Conservation (phyloP, 1,140 invertebrate species). For the Achroia grisella region DNA sequence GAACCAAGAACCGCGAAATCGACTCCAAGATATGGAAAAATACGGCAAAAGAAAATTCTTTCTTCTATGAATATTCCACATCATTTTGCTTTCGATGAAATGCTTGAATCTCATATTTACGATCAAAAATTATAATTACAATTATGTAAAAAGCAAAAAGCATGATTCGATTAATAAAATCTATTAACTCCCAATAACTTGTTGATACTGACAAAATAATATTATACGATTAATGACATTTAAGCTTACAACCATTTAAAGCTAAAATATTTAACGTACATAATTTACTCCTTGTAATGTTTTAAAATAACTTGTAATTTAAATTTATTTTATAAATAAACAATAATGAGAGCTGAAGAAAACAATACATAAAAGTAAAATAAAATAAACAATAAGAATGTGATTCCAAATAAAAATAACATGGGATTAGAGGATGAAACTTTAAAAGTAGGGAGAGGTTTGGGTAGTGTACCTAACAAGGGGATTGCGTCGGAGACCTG, state of each 20-base stretch:
- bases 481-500: slow-evolving; percentile 96
- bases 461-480: slow-evolving; percentile 87
- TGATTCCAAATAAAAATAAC: slow-evolving; percentile 30
- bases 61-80: too few relatives aligned
- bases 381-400: slow-evolving; percentile 16
- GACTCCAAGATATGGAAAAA: slow-evolving; percentile 45
- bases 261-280: slow-evolving; percentile 29
- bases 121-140: neutral
- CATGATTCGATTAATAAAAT: slow-evolving; percentile 5
- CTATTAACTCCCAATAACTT: slow-evolving; percentile 9
- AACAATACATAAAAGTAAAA: slow-evolving; percentile 15
- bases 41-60: neutral
- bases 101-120: neutral
- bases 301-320: slow-evolving; percentile 61
- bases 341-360: slow-evolving; percentile 28
- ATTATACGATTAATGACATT: slow-evolving; percentile 3
- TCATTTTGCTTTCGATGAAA: neutral
- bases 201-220: slow-evolving; percentile 4
- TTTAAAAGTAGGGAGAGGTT: slow-evolving; percentile 33
- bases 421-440: slow-evolving; percentile 30
- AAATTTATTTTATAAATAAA: slow-evolving; percentile 35
- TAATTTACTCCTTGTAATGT: slow-evolving; percentile 68
- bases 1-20: slow-evolving; percentile 44
- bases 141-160: slow-evolving; percentile 11
- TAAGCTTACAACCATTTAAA: slow-evolving; percentile 18